Evolutionary conservation across 2,113 vertebrate genomes (phyloP).

Genomic region (Myiopsitta monachus): DNA sequence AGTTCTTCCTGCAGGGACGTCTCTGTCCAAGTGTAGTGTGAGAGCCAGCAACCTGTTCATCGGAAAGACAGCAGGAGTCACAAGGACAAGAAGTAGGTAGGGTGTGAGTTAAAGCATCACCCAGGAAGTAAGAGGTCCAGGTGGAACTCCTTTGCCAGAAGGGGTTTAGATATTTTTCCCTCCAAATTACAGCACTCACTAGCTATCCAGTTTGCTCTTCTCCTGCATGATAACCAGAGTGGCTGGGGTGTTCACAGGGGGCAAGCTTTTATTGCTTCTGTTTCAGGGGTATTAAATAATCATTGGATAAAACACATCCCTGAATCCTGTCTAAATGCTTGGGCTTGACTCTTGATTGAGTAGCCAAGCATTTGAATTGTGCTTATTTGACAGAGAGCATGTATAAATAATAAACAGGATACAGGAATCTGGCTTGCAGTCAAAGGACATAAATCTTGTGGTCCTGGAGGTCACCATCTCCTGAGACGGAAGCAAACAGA

Average conservation of each 20-base stretch:
- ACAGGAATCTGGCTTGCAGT: constrained; percentile 33
- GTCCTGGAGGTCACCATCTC: constrained; percentile 29
- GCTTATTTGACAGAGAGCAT: background rate
- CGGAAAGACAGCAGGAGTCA: background rate
- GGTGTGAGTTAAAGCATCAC: background rate
- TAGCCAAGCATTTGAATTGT: background rate
- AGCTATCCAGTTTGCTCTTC: background rate
- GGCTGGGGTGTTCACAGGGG: fast-evolving
- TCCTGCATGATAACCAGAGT: background rate
- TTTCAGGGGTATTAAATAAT: background rate
- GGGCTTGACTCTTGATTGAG: background rate
- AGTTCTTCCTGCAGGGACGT: background rate
- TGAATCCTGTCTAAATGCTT: background rate
- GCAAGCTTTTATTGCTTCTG: background rate
- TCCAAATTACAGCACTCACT: background rate
- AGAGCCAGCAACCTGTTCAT: background rate
- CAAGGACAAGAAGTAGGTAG: background rate
- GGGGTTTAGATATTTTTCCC: background rate
- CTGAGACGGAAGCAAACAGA: constrained; percentile 34
- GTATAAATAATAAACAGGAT: constrained; percentile 54
- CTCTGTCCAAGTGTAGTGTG: background rate
- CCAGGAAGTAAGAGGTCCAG: background rate
- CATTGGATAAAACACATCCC: background rate
- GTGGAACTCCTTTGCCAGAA: background rate
- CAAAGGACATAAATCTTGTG: constrained; percentile 38